Evolutionary conservation across 2,797 vertebrate species (phyloP), one percentile per base, ranked within the genome.

Genomic region (Amblyraja radiata): DNA sequence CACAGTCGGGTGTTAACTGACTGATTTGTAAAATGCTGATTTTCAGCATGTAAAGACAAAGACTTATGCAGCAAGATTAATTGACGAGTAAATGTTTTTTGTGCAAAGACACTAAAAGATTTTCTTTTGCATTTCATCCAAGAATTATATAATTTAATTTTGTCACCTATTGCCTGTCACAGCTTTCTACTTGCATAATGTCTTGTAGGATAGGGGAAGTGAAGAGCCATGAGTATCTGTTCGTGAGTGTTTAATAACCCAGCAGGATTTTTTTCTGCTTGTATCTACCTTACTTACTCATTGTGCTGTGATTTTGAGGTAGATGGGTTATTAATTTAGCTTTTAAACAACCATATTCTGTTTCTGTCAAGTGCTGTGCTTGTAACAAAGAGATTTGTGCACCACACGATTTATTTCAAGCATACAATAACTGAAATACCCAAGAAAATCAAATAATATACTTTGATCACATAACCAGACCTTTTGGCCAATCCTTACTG

Each of bases 61-160:
- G 71, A 76, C 76, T 9, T 73, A 21, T 90, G 36, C 10, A 54
- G 71, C 63, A 46, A 28, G 68, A 54, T 74, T 74, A 46, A 54
- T 91, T 91, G 90, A 73, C 90, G 25, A 28, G 90, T 54, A 23
- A 92, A 74, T 58, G 28, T 46, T 92, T 76, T 76, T 71, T 58
- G 36, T 21, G 10, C 7, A 4, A 36, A 2, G 0, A 2, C 36
- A 39, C 74, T 13, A 91, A 54, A 73, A 61, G 14, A 39, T 46
- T 9, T 73, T 25, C 36, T 28, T 8, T 3, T 10, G 32, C 76
- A 9, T 46, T 36, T 28, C 46, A 10, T 92, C 46, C 21, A n/a
- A 28, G 25, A 46, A 73, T 36, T 4, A 76, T n/a, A 9, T 32
- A 32, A 73, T 92, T 14, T 39, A 18, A 58, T 23, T 11, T 32